A percentile compares a stretch with the other conserved stretches of the same genome.
These are phyloP conservation scores for Thymallus thymallus DNA, from an alignment of 2,113 vertebrate genomes.

Conservation along the genomic window DNA sequence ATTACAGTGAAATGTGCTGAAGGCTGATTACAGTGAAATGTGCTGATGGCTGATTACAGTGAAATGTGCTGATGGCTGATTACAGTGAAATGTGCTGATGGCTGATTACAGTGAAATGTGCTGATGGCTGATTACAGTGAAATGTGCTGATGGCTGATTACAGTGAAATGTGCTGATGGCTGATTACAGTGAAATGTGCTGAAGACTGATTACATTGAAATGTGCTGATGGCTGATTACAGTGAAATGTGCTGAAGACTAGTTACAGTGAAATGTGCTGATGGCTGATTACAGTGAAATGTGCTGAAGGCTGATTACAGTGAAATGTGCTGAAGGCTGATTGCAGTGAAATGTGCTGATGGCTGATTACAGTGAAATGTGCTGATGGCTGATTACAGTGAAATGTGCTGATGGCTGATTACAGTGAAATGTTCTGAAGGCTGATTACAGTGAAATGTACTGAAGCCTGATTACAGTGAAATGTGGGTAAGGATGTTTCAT, in stretches of 20 bases:
- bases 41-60: too few species aligned
- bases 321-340: conserved; percentile 11
- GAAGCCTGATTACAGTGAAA: conserved; percentile 23
- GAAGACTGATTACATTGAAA: conserved; percentile 13
- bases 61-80: conserved; percentile 11
- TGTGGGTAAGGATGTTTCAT: conserved; percentile 9
- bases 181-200: conserved; percentile 10
- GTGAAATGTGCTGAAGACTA: too few species aligned
- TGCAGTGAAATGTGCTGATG: too few species aligned
- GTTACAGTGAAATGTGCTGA: background rate
- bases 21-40: too few species aligned
- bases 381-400: conserved; percentile 13
- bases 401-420: conserved; percentile 13
- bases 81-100: background rate
- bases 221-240: conserved; percentile 15
- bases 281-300: conserved; percentile 16
- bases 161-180: background rate
- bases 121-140: conserved; percentile 13
- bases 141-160: conserved; percentile 13
- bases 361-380: too few species aligned
- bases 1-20: conserved; percentile 1
- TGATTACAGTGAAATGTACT: background rate
- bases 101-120: conserved; percentile 18
- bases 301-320: conserved; percentile 15
- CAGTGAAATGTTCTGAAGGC: too few species aligned